A percentile compares a stretch with the other conserved stretches of the same genome.
Conservation (phyloP, 2,113 vertebrate genomes). For the Procavia capensis region DNA sequence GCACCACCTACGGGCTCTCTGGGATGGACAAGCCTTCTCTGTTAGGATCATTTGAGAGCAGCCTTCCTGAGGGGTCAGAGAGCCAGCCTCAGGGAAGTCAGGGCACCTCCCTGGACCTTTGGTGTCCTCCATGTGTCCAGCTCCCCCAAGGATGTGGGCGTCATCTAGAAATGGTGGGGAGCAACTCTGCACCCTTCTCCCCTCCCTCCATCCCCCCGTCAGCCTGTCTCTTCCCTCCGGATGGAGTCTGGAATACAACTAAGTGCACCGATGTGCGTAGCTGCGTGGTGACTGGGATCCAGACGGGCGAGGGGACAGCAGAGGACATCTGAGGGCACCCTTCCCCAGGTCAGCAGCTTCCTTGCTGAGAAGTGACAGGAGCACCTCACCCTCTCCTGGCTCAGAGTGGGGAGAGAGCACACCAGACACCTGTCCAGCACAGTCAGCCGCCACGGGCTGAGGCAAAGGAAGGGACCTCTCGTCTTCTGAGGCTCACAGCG, state of each 20-base stretch:
- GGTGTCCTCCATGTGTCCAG: neutral
- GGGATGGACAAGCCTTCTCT: neutral
- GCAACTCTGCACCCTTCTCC: neutral
- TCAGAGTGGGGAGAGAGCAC: neutral
- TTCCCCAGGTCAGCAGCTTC: neutral
- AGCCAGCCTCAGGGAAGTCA: neutral
- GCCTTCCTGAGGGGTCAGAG: fast-evolving
- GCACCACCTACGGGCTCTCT: neutral
- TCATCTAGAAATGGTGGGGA: fast-evolving
- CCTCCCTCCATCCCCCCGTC: neutral
- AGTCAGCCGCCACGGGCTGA: neutral
- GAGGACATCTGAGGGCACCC: fast-evolving
- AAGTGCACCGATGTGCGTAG: neutral
- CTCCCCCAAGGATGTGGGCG: neutral
- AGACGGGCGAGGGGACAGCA: neutral
- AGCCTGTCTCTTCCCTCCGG: neutral
- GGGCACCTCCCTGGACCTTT: neutral
- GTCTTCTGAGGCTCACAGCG: neutral
- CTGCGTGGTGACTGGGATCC: neutral
- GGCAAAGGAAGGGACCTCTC: neutral
- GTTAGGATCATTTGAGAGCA: no score
- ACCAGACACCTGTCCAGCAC: neutral
- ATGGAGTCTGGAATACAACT: neutral
- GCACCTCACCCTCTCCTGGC: neutral
- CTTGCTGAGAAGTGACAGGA: neutral